phyloP scores from a whole-genome alignment of 2,113 vertebrate genomes.

The Pygoscelis adeliae region DNA sequence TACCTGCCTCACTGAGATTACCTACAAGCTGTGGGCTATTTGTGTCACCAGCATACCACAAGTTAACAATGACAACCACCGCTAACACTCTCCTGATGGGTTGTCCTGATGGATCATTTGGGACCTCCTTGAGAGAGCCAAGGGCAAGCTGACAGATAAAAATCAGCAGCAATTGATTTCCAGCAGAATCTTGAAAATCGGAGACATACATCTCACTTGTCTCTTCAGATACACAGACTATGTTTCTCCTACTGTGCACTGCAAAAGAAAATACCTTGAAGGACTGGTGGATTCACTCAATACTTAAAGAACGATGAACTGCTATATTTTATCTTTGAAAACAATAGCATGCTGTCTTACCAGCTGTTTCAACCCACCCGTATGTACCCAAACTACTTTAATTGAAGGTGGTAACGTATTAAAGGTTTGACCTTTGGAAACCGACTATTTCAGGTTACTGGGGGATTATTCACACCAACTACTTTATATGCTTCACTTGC shows the following conservation, averaged over 20 bases:
- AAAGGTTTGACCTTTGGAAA: not conserved
- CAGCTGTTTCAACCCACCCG: not conserved
- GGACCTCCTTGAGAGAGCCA: conserved; percentile 37
- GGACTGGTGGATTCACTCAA: not conserved
- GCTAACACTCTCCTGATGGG: conserved; percentile 52
- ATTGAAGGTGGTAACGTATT: not conserved
- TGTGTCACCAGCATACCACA: conserved; percentile 21
- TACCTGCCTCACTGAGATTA: conserved; percentile 30
- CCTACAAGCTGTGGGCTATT: conserved; percentile 5
- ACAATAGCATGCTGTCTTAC: not conserved
- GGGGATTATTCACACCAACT: not conserved
- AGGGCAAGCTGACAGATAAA: conserved; percentile 56
- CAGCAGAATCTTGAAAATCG: conserved; percentile 48
- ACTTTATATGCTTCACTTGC: not conserved
- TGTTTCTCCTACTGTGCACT: not conserved
- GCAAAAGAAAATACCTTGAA: conserved; percentile 20
- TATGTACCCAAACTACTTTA: not conserved
- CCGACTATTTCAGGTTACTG: not conserved
- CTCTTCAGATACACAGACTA: not conserved
- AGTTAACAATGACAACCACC: conserved; percentile 34
- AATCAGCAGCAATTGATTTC: conserved; percentile 56
- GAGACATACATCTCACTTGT: conserved; percentile 31
- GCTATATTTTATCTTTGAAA: not conserved
- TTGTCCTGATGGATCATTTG: conserved; percentile 45
- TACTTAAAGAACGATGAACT: not conserved